Base-by-base conservation (phyloP, 2,888 invertebrate species). In the Hemaris fuciformis region DNA sequence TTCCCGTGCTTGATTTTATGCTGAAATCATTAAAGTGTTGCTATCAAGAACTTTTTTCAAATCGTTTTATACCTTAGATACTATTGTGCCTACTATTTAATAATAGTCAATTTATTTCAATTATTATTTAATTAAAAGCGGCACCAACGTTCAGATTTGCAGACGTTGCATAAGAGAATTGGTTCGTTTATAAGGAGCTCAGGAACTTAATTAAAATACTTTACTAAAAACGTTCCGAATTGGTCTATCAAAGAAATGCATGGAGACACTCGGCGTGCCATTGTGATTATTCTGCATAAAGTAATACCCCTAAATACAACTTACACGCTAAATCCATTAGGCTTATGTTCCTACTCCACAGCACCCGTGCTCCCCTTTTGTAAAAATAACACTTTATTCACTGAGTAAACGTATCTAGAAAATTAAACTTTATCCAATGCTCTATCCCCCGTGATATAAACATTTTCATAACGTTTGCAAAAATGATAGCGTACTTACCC, bases 251-350 rank as follows among this genome's bases (percentile, higher is more conserved):
- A 66, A 25, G 41, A 61, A 68, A 62, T 64, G 66, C 73, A 65
- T 59, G 63, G 67, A 71, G 76, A 66, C 67, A 69, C 69, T 70
- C 69, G 53, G 60, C 65, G 60, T 66, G 71, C 68, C 70, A 66
- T 64, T 65, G 61, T 65, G 68, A 74, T 77, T 77, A 79, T 76
- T 76, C 75, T 79, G 77, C 75, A 81, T 75, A 72, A 75, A 77
- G 71, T 74, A 75, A 77, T 75, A 72, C 76, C 70, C 72, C 79
- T 77, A 82, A 84, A 84, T 81, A 81, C 81, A 85, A 82, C 81
- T 77, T 82, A 87, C 87, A 86, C 69, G 84, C 73, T 78, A 84
- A 86, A 81, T 85, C 85, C 88, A 87, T 88, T 88, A 87, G 81
- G 79, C 77, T 81, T 77, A 78, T 77, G 74, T 74, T 72, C 65